phyloP scores from a whole-genome alignment of 2,113 vertebrate species.

The Cochlearius cochlearius region DNA sequence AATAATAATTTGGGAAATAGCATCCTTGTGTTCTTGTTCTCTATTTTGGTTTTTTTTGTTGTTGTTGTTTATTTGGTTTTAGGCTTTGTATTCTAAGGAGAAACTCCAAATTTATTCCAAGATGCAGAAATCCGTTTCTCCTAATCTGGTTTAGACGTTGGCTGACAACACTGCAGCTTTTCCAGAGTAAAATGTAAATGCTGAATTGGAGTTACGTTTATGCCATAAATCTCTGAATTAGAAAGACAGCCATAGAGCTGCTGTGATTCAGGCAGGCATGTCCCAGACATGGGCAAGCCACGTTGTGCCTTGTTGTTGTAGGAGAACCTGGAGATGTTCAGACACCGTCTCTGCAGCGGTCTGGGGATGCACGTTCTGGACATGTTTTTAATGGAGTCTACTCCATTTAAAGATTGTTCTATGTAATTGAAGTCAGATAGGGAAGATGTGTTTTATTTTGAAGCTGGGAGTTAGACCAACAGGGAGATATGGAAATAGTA shows the following conservation, averaged over 20 bases:
- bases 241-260: not conserved
- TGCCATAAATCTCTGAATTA: not conserved
- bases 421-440: not conserved
- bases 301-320: not conserved
- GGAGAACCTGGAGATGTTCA: not conserved
- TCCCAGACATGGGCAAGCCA: not conserved
- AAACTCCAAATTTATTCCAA: not conserved
- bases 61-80: not conserved
- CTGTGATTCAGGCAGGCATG: not conserved
- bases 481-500: not conserved
- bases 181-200: not conserved
- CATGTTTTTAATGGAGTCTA: not conserved
- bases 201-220: not conserved
- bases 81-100: not conserved
- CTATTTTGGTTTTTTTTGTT: not conserved
- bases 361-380: not conserved
- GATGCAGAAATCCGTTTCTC: not conserved
- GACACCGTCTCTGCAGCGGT: not conserved
- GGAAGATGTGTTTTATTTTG: not conserved
- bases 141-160: not conserved
- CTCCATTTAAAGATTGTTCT: not conserved
- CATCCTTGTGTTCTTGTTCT: not conserved
- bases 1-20: not conserved
- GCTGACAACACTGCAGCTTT: not conserved
- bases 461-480: not conserved